Evolutionary conservation across 37 sponge, comb jelly and placozoan species (phyloP), one percentile per base, ranked within the genome.

Genomic region (Chondrilla cf. caribensis): DNA sequence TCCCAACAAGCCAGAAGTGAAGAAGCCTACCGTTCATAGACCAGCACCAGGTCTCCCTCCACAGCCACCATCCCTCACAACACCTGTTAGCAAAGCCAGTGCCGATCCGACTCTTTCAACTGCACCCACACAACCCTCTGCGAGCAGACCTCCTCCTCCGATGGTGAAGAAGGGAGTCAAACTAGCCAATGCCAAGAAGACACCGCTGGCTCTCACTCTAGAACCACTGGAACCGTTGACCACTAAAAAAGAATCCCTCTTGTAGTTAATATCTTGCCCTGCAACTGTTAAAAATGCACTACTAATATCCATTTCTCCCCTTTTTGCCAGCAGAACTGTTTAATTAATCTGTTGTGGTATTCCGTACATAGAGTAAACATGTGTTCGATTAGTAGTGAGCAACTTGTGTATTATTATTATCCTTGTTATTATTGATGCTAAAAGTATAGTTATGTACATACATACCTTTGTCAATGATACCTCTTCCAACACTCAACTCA

Each of bases 1-100:
- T 33, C 87, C 90, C 0, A 72, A 68, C 21, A 62, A 77, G 41
- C 36, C 76, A 37, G 43, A 43, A 40, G 2, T 43, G 42, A 38
- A 39, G 24, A 37, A 73, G 8, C 43, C 24, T 1, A 15, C 18
- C 15, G 43, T 40, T 43, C 41, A 2, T 73, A 22, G 3, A 37
- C 76, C 76, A 3, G 43, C 44, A 1, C 41, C 17, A 3, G 43
- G 43, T 40, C 43, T n/a, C 21, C 76, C 76, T 25, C 44, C 76
- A 40, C 29, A 62, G 64, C 64, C 25, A 62, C 18, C 6, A 62
- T n/a, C 64, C 5, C 64, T 62, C 4, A 4, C 6, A 6, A n/a
- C 6, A n/a, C 25, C 64, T 28, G 7, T n/a, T 62, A 6, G 6
- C 8, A 62, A n/a, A 15, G 64, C 6, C 18, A 15, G 64, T 7